These are phyloP conservation scores for Erpetoichthys calabaricus DNA, from an alignment of 2,797 vertebrate genomes.

Conservation along the genomic window DNA sequence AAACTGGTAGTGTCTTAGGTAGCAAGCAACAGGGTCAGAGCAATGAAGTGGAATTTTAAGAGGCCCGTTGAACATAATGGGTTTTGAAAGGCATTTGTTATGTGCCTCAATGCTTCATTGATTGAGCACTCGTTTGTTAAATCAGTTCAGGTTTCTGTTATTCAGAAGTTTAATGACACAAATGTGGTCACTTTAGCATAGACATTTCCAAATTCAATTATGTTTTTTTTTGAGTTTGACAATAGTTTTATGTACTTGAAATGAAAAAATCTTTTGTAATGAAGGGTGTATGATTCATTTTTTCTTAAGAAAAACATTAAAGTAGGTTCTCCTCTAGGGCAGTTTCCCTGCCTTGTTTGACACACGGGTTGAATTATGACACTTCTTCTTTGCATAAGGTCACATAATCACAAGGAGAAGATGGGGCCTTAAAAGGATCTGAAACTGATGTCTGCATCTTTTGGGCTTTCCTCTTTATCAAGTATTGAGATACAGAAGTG, in stretches of 20 bases:
- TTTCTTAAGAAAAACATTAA: not conserved
- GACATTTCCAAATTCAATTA: not conserved
- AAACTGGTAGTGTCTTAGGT: slow-evolving; percentile 54
- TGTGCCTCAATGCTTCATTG: slow-evolving; percentile 75
- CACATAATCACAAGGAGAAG: no score
- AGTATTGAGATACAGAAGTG: no score
- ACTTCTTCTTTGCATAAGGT: no score
- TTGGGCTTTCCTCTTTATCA: no score
- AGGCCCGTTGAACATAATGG: slow-evolving; percentile 76
- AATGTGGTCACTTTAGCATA: slow-evolving; percentile 45
- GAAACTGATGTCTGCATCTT: no score
- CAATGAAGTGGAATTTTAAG: slow-evolving; percentile 73
- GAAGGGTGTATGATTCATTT: not conserved
- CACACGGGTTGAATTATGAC: no score
- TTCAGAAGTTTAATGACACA: slow-evolving; percentile 63
- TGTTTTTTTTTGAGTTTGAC: not conserved
- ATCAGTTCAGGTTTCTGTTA: slow-evolving; percentile 72
- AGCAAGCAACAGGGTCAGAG: slow-evolving; percentile 58
- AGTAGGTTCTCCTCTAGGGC: not conserved
- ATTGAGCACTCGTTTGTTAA: slow-evolving; percentile 86
- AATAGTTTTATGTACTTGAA: not conserved
- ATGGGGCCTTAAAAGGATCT: no score
- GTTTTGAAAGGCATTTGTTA: slow-evolving; percentile 88
- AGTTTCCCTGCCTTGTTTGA: no score
- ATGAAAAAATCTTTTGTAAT: not conserved